These are phyloP conservation scores for Eupithecia subumbrata DNA, from an alignment of 2,888 invertebrate genomes.

Conservation along the genomic window DNA sequence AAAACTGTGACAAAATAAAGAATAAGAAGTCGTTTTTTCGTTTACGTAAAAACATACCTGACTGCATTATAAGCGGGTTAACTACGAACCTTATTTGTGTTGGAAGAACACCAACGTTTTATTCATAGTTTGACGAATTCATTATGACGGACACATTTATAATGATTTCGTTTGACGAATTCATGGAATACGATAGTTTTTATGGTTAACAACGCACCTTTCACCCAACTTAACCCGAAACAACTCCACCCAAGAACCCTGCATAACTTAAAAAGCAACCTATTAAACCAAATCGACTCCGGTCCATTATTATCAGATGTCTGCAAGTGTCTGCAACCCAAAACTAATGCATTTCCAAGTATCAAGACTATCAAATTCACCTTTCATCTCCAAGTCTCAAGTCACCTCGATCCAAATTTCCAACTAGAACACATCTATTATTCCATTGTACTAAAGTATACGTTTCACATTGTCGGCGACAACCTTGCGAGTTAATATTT, in stretches of 20 bases:
- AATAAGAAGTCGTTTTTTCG: too few species aligned
- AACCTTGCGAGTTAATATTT: conserved; percentile 29
- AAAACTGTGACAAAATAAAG: too few species aligned
- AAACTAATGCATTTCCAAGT: conserved; percentile 13
- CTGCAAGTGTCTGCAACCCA: conserved; percentile 1
- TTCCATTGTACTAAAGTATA: conserved; percentile 33
- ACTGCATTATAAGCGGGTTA: too few species aligned
- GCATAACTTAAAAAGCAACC: neutral
- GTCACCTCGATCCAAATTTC: conserved; percentile 20
- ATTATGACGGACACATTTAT: too few species aligned
- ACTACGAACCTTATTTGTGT: too few species aligned
- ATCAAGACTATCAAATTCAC: conserved; percentile 5
- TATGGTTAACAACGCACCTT: too few species aligned
- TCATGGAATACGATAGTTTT: too few species aligned
- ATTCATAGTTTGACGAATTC: too few species aligned
- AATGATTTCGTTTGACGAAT: too few species aligned
- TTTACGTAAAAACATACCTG: too few species aligned
- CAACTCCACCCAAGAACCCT: neutral
- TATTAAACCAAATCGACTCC: neutral
- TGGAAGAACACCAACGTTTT: too few species aligned
- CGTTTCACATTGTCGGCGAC: conserved; percentile 21
- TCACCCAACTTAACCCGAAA: neutral
- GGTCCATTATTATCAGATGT: neutral
- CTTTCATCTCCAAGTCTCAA: conserved; percentile 3
- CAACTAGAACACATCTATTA: conserved; percentile 35